Base-by-base conservation (phyloP, 2,113 vertebrate genomes). In the zebrafish (Danio rerio) region DNA sequence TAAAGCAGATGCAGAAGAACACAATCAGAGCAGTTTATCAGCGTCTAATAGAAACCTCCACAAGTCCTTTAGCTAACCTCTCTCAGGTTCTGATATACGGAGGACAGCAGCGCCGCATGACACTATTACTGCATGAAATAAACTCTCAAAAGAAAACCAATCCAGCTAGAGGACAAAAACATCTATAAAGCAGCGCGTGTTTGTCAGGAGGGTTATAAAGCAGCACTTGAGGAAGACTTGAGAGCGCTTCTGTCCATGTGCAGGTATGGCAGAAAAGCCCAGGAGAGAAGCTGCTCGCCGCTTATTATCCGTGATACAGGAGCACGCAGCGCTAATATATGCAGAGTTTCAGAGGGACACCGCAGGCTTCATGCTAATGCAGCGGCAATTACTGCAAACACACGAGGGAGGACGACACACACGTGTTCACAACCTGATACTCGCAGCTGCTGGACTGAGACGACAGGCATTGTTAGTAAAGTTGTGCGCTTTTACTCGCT, bases 71-170 rank as follows among this genome's bases (percentile, higher is more conserved):
- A 50, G 66, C 49, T 77, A 42, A 52, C 43, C 70, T 18, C 59
- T 45, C 74, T 56, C 43, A 42, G 52, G 31, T 31, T 68, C 59
- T 86, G 86, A 91, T 87, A 86, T 86, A 83, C 71, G 63, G 70
- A 61, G 18, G 68, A 85, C 55, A 81, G 78, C 81, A 83, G 81
- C 83, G 61, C 79, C 65, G 61, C 62, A 47, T 80, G 75, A 55
- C 43, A 43, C 43, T 74, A 85, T 88, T 87, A 83, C 88, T 79
- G 83, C 82, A 86, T 83, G 71, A 81, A 87, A 86, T 90, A 89
- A 88, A 76, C 81, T 61, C 49, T 56, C 81, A 84, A 47, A 66
- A 77, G 59, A 81, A 84, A 89, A 84, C 31, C 83, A 87, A 86
- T 88, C 59, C 53, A 71, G 78, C 83, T 65, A 56, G 47, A 69